Evolutionary conservation across 2,888 invertebrate species (phyloP), one percentile per base, ranked within the genome.

Genomic region (Dolichopus griseipennis): DNA sequence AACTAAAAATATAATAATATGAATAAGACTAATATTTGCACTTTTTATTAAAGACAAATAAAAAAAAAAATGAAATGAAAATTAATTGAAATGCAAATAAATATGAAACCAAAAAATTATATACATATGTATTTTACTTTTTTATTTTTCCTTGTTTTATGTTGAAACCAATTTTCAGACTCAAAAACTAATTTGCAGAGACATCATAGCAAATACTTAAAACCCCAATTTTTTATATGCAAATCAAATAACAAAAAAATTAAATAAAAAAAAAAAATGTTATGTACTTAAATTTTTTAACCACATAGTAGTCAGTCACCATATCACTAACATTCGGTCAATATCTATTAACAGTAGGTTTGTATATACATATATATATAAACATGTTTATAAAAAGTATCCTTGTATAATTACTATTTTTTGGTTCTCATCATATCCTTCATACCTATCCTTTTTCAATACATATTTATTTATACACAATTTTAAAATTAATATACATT

Each of bases 1-100:
- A n/a, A n/a, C n/a, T n/a, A n/a, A n/a, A n/a, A n/a, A n/a, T n/a
- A n/a, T n/a, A n/a, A n/a, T n/a, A n/a, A n/a, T n/a, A n/a, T n/a
- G n/a, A n/a, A 27, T 27, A 27, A 27, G 2, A 4, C 27, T 27
- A 4, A 27, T 27, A 27, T 27, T 27, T 27, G 27, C 27, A 27
- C 2, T 27, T 27, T n/a, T 27, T 27, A 27, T 27, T 27, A 37
- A 12, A 7, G 8, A 37, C 37, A 37, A 37, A 37, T 7, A 12
- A 10, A 12, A 37, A 37, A 37, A 10, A 12, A 12, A 10, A 37
- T 37, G 15, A 52, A 18, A 5, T 6, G 18, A 18, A 52, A 15
- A 52, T 52, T 52, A 52, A 52, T 52, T 52, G 52, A 52, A 18
- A 52, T 52, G 52, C 52, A 52, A 52, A 52, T 52, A 52, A 52